Evolutionary conservation across 2,888 invertebrate species (phyloP).

Genomic region (Nebria salina): DNA sequence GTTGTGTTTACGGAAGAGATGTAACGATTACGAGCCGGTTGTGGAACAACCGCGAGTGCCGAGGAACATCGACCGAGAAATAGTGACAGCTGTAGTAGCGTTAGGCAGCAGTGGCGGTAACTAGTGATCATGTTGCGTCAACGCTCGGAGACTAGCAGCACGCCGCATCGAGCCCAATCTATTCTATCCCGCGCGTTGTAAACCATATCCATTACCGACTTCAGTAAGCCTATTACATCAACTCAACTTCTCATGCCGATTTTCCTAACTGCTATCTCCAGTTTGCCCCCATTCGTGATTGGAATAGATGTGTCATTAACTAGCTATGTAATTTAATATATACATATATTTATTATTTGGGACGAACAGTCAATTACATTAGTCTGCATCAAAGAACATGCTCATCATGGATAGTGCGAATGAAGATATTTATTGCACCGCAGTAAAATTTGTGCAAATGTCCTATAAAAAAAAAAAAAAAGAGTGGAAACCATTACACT

Average conservation of each 20-base stretch:
- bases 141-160: neutral
- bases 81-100: neutral
- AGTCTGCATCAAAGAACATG: no score
- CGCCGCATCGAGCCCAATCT: neutral
- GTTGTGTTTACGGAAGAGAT: neutral
- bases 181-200: constrained; percentile 14
- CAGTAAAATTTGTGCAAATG: neutral
- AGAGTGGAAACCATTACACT: neutral
- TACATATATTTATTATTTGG: no score
- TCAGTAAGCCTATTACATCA: constrained; percentile 38
- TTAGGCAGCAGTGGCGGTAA: neutral
- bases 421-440: no score
- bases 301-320: neutral
- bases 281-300: neutral
- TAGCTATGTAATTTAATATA: no score
- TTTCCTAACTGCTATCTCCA: neutral
- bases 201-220: constrained; percentile 38
- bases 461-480: neutral
- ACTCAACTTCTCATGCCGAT: constrained; percentile 9
- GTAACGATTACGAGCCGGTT: neutral
- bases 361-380: no score
- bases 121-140: neutral
- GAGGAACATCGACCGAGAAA: neutral
- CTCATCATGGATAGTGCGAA: no score
- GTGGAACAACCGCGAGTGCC: neutral